Percentiles rank a stretch among this genome's conserved stretches.
phyloP scores from a whole-genome alignment of 1,140 invertebrate genomes.

The Drosophila sp. region DNA sequence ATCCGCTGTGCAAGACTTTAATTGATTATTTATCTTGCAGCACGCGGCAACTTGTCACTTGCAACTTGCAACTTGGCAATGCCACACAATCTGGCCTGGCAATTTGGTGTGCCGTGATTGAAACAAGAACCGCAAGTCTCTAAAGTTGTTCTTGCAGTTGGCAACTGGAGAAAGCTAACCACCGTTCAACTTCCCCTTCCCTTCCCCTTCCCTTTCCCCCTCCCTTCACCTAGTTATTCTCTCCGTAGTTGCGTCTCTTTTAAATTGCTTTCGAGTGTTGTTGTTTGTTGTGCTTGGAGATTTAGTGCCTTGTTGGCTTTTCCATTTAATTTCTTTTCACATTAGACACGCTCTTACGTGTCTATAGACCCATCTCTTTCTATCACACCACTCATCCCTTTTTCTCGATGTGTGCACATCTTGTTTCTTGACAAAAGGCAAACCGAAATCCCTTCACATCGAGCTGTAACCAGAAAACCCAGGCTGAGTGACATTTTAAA shows the following conservation, averaged over 20 bases:
- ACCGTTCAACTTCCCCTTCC: too few relatives aligned
- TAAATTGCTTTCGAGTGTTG: conserved; percentile 79
- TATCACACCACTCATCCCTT: neutral
- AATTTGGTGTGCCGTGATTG: conserved; percentile 45
- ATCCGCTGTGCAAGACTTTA: conserved; percentile 53
- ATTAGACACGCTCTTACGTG: conserved; percentile 50
- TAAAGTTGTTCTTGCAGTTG: conserved; percentile 24
- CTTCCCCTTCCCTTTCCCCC: neutral
- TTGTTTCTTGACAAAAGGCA: conserved; percentile 27
- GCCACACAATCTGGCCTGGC: conserved; percentile 17
- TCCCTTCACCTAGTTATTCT: too few relatives aligned
- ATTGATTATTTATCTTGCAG: conserved; percentile 72
- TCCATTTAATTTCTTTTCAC: conserved; percentile 76
- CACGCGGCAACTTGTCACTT: neutral
- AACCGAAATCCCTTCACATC: neutral
- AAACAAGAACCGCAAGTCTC: conserved; percentile 25
- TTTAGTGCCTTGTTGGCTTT: conserved; percentile 75
- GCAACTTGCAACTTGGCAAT: conserved; percentile 22
- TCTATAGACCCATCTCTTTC: neutral
- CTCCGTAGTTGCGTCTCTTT: neutral
- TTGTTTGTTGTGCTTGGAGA: conserved; percentile 77
- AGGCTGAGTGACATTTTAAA: conserved; percentile 69
- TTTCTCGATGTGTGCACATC: conserved; percentile 9
- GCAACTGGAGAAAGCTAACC: conserved; percentile 3
- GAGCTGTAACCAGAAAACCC: neutral